Evolutionary conservation across 2,113 vertebrate species (phyloP).

Genomic region (Connochaetes taurinus): DNA sequence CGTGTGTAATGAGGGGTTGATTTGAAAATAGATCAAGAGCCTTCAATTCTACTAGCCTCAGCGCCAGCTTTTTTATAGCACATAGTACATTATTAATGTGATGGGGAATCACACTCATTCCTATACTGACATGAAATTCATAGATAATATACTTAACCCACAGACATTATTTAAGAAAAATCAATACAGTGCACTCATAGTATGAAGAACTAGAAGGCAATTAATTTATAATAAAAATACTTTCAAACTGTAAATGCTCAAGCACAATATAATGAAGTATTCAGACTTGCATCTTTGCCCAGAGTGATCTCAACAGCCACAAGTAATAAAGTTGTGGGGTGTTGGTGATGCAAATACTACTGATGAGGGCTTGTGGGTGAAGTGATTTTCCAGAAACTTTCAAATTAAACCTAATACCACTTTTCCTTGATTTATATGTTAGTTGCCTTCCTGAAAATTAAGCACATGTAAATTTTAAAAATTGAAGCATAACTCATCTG

Average conservation of each 20-base stretch:
- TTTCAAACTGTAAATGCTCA: not conserved
- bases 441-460: not conserved
- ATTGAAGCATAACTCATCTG: not conserved
- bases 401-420: not conserved
- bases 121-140: not conserved
- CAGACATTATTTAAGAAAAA: not conserved
- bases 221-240: constrained; percentile 9
- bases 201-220: not conserved
- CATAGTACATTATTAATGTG: not conserved
- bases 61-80: not conserved
- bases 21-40: not conserved
- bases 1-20: not conserved
- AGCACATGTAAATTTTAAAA: not conserved
- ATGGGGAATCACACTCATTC: not conserved
- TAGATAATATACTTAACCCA: not conserved
- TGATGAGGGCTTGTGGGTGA: not conserved
- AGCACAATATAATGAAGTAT: not conserved
- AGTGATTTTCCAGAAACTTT: not conserved
- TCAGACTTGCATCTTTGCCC: not conserved
- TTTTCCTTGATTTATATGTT: not conserved
- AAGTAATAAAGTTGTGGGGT: not conserved
- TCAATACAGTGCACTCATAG: not conserved
- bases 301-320: not conserved
- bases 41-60: not conserved
- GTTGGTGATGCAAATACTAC: not conserved